Evolutionary conservation across 1,140 invertebrate genomes (phyloP), one percentile per base, ranked within the genome.

Genomic region (Pollicipes pollicipes): DNA sequence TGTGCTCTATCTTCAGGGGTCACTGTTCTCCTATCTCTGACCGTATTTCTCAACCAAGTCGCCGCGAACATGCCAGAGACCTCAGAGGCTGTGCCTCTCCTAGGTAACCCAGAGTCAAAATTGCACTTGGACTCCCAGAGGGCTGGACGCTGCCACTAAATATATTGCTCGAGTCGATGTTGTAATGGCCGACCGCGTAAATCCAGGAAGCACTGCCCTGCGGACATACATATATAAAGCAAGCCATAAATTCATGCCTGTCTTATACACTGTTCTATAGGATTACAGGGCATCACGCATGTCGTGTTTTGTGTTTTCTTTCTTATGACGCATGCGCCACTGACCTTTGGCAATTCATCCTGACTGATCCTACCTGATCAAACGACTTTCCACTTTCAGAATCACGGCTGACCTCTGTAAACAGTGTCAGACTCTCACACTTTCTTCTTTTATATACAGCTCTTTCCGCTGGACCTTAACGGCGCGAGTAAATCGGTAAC

Each of bases 41-140:
- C 86, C 75, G 86, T 88, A 73, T 88, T 88, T 80, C 86, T 88
- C 79, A 81, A 88, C 75, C 81, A 88, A 75, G 80, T 88, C 70
- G 85, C 82, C 31, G 78, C 84, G 83, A 81, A 84, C 74, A 86
- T 87, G 76, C 86, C 86, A 68, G 84, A 85, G 68, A 86, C 86
- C n/a, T 85, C 84, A 63, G 85, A 88, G 77, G 84, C 85, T 69
- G 91, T 93, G 84, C 90, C 90, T 83, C 83, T 93, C 87, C 89
- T 92, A 91, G 90, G 90, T 92, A 93, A 66, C 64, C 2, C 17
- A 17, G 10, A 21, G 32, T 16, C 16, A 35, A 35, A 10, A 21
- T 21, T 58, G 45, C 45, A 17, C 45, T 58, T 10, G 45, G 45
- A 58, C 45, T 10, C 45, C 45, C 45, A 24, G 45, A 24, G 45